Conservation (phyloP, 2,113 vertebrate genomes). For the Emydocephalus ijimae region DNA sequence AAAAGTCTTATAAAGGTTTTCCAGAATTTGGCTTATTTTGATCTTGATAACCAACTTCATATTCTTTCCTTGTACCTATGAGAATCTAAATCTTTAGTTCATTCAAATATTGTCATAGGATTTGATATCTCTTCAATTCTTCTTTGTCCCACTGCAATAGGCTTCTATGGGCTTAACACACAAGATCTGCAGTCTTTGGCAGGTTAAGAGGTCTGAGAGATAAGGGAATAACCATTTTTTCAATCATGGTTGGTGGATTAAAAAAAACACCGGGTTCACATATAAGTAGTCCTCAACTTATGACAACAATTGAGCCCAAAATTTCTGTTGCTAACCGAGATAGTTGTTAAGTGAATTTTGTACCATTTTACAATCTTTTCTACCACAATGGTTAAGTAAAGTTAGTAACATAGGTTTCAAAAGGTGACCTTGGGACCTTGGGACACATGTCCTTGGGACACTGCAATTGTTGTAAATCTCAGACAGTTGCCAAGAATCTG, state of each 20-base stretch:
- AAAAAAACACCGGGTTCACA: neutral
- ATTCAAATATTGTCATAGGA: neutral
- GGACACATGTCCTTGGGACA: too few species aligned
- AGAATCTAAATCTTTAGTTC: neutral
- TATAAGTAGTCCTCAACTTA: neutral
- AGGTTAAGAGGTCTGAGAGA: neutral
- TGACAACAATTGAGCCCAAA: neutral
- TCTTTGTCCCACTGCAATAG: neutral
- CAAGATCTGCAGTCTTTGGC: neutral
- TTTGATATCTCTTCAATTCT: neutral
- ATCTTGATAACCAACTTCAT: neutral
- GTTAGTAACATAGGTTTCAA: neutral
- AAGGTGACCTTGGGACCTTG: too few species aligned
- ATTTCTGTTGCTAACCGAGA: neutral
- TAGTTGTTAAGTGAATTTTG: neutral
- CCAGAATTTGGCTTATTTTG: neutral
- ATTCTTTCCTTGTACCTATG: neutral
- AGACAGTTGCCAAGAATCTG: neutral
- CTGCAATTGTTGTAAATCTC: neutral
- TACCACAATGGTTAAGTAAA: neutral
- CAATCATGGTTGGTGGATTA: neutral
- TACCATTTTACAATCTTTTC: neutral
- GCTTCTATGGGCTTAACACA: neutral
- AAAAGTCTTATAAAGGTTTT: neutral
- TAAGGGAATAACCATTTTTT: neutral